Conservation (phyloP, 2,888 invertebrate species). For the Tachina fera region DNA sequence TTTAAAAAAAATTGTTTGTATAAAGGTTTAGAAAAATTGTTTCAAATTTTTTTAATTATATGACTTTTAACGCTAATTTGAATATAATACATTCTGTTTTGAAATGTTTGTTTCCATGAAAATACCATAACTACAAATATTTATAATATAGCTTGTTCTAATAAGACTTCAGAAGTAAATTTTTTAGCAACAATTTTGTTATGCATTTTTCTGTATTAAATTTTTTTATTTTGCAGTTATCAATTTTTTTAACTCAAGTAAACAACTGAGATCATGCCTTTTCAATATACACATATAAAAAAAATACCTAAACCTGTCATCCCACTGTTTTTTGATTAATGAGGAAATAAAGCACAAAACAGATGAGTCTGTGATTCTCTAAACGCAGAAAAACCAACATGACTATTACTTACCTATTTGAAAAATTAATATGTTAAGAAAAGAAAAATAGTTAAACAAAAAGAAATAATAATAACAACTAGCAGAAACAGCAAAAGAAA, state of each 20-base stretch:
- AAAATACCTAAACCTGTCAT: neutral
- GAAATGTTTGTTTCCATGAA: no score
- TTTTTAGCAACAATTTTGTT: neutral
- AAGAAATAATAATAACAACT: neutral
- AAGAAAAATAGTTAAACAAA: neutral
- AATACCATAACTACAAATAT: no score
- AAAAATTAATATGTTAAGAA: neutral
- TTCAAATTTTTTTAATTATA: no score
- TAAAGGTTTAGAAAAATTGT: no score
- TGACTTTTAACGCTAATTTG: no score
- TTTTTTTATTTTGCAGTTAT: neutral
- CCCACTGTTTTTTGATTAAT: slow-evolving; percentile 35
- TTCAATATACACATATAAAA: neutral
- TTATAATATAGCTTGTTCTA: neutral
- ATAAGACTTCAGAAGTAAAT: neutral
- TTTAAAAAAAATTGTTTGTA: no score
- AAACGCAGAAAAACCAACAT: neutral
- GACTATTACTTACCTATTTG: slow-evolving; percentile 2
- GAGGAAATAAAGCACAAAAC: slow-evolving; percentile 17
- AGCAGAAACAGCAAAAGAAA: slow-evolving; percentile 6
- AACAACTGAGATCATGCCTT: slow-evolving; percentile 1
- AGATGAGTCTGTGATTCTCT: neutral
- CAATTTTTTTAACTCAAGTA: neutral
- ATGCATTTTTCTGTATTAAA: neutral
- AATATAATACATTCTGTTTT: no score